These are phyloP conservation scores for Protophormia terraenovae DNA, from an alignment of 2,888 invertebrate species.

Conservation along the genomic window DNA sequence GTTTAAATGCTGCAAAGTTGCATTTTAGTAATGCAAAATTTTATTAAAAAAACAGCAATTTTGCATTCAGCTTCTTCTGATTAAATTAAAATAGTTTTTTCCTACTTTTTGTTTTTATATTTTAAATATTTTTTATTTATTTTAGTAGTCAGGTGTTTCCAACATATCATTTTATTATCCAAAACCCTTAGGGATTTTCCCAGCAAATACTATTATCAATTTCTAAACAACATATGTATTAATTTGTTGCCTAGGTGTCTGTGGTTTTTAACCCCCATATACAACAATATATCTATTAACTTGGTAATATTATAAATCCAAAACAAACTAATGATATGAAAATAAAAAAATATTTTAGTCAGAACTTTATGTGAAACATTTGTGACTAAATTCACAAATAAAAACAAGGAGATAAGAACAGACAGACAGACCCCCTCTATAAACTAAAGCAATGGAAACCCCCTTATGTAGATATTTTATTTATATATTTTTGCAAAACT, in stretches of 20 bases:
- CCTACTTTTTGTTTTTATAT: too few species aligned
- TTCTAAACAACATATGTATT: background rate
- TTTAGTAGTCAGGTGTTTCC: too few species aligned
- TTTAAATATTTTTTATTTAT: too few species aligned
- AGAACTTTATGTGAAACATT: background rate
- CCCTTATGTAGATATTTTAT: background rate
- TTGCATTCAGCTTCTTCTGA: too few species aligned
- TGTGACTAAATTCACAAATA: conserved; percentile 23
- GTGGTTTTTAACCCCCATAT: background rate
- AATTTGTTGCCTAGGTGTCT: conserved; percentile 22
- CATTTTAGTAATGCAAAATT: too few species aligned
- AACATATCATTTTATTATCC: too few species aligned
- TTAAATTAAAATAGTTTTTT: too few species aligned
- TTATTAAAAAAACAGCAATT: too few species aligned
- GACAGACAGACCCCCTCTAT: background rate
- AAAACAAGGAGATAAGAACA: conserved; percentile 29
- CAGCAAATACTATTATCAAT: background rate
- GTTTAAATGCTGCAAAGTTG: too few species aligned
- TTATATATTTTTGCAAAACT: conserved; percentile 19
- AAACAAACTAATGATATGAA: conserved; percentile 11
- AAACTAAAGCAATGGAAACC: conserved; percentile 30
- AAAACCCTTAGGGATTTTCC: background rate
- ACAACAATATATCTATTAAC: background rate
- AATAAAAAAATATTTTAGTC: background rate
- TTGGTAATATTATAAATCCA: background rate